These are phyloP conservation scores for Anguilla megastoma DNA, from an alignment of 2,797 vertebrate species.

Conservation along the genomic window DNA sequence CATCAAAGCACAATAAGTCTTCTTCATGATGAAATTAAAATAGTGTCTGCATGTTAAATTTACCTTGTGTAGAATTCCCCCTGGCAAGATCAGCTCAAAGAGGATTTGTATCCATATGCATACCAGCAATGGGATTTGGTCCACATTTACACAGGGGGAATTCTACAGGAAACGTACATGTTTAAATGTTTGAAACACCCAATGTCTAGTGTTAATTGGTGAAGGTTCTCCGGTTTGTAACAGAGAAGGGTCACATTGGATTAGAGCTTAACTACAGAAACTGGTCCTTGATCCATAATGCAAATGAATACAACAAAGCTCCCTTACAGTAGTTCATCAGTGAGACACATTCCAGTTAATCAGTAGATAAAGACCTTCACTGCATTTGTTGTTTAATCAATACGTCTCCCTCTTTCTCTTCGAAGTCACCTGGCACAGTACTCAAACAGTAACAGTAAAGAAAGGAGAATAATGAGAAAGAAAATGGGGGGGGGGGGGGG, in stretches of 20 bases:
- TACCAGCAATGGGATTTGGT: background rate
- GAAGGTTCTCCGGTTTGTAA: constrained; percentile 10
- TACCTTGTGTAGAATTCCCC: background rate
- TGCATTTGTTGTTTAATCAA: background rate
- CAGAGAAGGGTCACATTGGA: background rate
- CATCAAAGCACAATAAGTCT: constrained; percentile 1
- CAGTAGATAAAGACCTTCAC: background rate
- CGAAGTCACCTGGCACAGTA: background rate
- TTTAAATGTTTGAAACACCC: background rate
- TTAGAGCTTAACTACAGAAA: background rate
- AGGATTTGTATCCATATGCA: background rate
- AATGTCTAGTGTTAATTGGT: background rate
- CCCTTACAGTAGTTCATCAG: constrained; percentile 5
- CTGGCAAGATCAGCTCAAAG: background rate
- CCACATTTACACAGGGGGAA: background rate
- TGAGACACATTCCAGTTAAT: constrained; percentile 17
- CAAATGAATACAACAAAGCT: constrained; percentile 15
- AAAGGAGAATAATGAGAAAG: background rate
- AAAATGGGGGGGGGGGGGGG: background rate
- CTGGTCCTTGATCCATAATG: background rate
- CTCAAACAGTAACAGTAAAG: background rate
- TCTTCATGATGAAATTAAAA: background rate
- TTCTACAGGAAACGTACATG: background rate
- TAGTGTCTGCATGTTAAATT: background rate
- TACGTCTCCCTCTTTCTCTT: background rate